phyloP scores from a whole-genome alignment of 2,797 vertebrate species.

The Enteromius afrohamiltoni region DNA sequence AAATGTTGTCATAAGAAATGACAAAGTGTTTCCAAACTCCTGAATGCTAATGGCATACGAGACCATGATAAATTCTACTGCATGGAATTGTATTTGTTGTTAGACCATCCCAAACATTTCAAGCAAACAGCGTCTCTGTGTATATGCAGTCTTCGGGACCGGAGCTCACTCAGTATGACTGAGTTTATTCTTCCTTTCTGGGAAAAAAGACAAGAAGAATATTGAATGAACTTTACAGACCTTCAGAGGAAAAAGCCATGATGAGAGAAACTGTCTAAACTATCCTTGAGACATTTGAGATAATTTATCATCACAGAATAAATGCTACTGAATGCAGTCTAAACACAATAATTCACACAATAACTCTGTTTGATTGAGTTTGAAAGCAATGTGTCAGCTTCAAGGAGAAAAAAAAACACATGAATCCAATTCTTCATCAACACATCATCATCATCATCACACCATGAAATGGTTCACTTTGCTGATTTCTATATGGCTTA shows the following conservation, averaged over 20 bases:
- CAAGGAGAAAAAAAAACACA: no score
- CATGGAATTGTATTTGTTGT: neutral
- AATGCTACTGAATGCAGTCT: neutral
- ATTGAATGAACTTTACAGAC: neutral
- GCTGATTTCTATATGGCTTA: neutral
- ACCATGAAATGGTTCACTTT: neutral
- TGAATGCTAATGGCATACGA: neutral
- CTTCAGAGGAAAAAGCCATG: neutral
- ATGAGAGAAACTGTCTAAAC: neutral
- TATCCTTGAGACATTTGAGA: neutral
- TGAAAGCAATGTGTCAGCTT: neutral
- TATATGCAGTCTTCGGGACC: neutral
- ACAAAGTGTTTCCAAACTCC: neutral
- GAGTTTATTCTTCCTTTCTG: neutral
- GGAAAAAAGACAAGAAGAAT: neutral
- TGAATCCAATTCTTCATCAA: neutral
- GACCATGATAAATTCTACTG: neutral
- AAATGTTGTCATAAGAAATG: neutral
- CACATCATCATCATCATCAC: neutral
- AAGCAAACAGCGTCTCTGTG: neutral
- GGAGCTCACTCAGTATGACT: neutral
- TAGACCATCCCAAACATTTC: neutral
- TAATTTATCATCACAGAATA: neutral
- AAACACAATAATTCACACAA: neutral
- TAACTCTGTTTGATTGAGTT: neutral